phyloP scores from a whole-genome alignment of 2,888 invertebrate genomes.

The Mythimna impura region DNA sequence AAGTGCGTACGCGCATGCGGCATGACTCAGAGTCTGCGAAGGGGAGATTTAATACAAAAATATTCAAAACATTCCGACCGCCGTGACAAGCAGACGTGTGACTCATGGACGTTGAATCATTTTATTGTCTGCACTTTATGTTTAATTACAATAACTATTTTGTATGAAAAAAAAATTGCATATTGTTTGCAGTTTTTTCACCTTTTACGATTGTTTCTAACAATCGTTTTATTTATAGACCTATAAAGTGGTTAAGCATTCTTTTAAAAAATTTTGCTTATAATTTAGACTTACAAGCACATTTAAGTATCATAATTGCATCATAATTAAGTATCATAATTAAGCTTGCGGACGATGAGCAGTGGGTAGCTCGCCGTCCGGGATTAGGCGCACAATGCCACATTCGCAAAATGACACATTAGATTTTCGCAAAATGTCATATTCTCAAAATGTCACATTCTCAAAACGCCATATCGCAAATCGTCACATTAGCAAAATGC shows the following conservation, averaged over 20 bases:
- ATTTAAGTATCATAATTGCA: slow-evolving; percentile 5
- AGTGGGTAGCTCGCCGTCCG: too few relatives aligned
- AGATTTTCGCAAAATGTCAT: too few relatives aligned
- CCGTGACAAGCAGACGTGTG: slow-evolving; percentile 62
- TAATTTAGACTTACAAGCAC: too few relatives aligned
- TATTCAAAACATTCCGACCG: slow-evolving; percentile 68
- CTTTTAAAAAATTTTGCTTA: too few relatives aligned
- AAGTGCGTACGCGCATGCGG: slow-evolving; percentile 54
- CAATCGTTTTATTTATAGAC: background rate
- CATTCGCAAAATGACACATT: too few relatives aligned
- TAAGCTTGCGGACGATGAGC: too few relatives aligned
- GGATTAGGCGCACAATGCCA: too few relatives aligned
- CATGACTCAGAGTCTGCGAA: slow-evolving; percentile 66
- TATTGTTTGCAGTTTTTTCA: slow-evolving; percentile 41
- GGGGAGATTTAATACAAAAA: slow-evolving; percentile 69
- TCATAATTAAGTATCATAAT: too few relatives aligned
- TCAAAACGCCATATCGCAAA: too few relatives aligned
- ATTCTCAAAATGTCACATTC: too few relatives aligned
- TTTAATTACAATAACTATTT: slow-evolving; percentile 49
- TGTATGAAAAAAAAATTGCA: slow-evolving; percentile 7
- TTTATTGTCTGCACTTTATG: slow-evolving; percentile 62
- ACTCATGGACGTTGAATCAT: slow-evolving; percentile 69
- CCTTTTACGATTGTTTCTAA: slow-evolving; percentile 8
- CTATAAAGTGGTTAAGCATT: too few relatives aligned
- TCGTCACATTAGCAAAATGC: too few relatives aligned